phyloP scores from a whole-genome alignment of 2,888 invertebrate species.

The Julus scandinavius region DNA sequence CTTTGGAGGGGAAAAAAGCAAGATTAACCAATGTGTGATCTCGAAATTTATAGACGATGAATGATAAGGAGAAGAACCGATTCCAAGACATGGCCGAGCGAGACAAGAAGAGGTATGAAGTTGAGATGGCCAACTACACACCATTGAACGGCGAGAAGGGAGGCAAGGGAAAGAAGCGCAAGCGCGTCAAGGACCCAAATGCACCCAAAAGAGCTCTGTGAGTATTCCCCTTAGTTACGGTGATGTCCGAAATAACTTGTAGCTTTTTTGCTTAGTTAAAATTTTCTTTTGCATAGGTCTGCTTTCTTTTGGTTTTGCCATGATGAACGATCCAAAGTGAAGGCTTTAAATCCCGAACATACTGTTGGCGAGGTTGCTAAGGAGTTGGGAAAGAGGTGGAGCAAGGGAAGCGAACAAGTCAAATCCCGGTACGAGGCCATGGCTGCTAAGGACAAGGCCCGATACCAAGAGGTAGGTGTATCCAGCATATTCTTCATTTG shows the following conservation, averaged over 20 bases:
- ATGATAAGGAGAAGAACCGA: conserved; percentile 96
- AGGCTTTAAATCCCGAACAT: conserved; percentile 90
- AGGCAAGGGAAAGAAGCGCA: conserved; percentile 83
- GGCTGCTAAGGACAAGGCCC: conserved; percentile 93
- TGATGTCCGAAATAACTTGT: neutral
- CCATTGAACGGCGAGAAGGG: conserved; percentile 86
- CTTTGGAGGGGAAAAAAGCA: no score
- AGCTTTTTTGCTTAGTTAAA: neutral
- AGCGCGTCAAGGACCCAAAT: conserved; percentile 96
- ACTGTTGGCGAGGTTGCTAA: conserved; percentile 97
- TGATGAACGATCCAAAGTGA: conserved; percentile 95
- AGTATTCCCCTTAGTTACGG: conserved; percentile 69
- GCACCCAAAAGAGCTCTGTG: conserved; percentile 99
- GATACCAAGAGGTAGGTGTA: conserved; percentile 89
- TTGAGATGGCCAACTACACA: conserved; percentile 95
- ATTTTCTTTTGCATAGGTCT: conserved; percentile 69
- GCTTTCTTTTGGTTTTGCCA: conserved; percentile 99
- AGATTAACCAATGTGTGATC: conserved; percentile 57
- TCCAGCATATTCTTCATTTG: no score
- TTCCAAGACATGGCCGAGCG: conserved; percentile 99
- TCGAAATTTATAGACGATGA: conserved; percentile 85
- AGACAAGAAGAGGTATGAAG: conserved; percentile 95
- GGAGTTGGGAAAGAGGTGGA: conserved; percentile 95
- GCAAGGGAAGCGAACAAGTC: conserved; percentile 82
- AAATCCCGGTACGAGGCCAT: conserved; percentile 92